Conservation (phyloP, 1,140 invertebrate genomes). For the Drosophila bifasciata region DNA sequence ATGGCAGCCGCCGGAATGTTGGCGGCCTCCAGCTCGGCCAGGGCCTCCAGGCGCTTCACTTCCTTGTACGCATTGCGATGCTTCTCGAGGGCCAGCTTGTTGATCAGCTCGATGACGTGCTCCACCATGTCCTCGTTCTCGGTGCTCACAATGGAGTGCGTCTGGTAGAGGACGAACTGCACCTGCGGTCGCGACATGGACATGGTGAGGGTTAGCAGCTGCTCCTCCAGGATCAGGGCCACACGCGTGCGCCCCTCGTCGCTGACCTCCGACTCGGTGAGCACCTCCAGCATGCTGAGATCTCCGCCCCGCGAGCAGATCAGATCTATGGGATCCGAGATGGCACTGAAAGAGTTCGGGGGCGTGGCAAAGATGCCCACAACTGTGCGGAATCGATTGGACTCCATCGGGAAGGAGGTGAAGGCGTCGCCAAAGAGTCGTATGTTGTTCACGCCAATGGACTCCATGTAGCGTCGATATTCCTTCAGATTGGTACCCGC, state of each 20-base stretch:
- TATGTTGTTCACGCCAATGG: conserved; percentile 86
- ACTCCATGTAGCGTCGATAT: conserved; percentile 85
- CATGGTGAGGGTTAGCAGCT: conserved; percentile 87
- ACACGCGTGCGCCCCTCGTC: conserved; percentile 86
- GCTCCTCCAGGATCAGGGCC: conserved; percentile 87
- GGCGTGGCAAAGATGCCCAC: conserved; percentile 90
- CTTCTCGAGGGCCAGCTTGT: conserved; percentile 86
- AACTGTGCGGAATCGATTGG: conserved; percentile 87
- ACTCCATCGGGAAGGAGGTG: conserved; percentile 86
- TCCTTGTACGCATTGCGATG: conserved; percentile 84
- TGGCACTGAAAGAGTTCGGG: conserved; percentile 90
- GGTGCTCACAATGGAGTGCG: conserved; percentile 88
- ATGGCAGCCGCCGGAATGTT: conserved; percentile 79
- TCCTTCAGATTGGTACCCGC: conserved; percentile 84
- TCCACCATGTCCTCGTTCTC: conserved; percentile 88
- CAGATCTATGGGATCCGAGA: conserved; percentile 90
- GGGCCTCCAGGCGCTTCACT: conserved; percentile 69
- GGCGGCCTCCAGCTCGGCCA: conserved; percentile 74
- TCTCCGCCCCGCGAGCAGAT: conserved; percentile 88
- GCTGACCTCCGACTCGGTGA: conserved; percentile 88
- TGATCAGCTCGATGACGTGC: conserved; percentile 86
- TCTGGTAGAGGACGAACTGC: conserved; percentile 89
- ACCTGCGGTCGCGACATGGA: conserved; percentile 89
- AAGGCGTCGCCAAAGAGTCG: conserved; percentile 87
- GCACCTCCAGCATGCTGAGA: conserved; percentile 87